These are phyloP conservation scores for Bombus terrestris DNA, from an alignment of 1,140 invertebrate species.

Conservation along the genomic window DNA sequence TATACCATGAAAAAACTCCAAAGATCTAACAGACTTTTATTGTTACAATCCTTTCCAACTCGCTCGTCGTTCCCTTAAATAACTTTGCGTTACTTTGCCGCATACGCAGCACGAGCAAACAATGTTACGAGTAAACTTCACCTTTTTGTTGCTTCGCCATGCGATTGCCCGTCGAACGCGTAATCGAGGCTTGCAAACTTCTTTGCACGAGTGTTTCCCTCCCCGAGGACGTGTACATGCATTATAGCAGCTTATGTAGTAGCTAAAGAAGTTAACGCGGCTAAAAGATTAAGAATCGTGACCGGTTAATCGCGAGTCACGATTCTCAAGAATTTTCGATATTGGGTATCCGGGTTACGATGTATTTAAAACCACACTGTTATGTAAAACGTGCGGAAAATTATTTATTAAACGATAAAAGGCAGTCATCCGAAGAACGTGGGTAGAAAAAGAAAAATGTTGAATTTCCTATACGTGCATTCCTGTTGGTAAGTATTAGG, in stretches of 20 bases:
- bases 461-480: background rate
- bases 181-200: background rate
- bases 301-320: slow-evolving; percentile 45
- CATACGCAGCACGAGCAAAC: background rate
- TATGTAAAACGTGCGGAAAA: background rate
- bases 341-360: slow-evolving; percentile 40
- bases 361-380: slow-evolving; percentile 1
- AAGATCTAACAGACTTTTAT: background rate
- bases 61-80: background rate
- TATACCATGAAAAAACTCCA: too few relatives aligned
- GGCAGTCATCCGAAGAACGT: background rate
- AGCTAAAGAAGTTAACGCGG: slow-evolving; percentile 14
- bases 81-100: background rate
- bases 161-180: background rate
- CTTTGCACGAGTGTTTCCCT: background rate
- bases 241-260: slow-evolving; percentile 1
- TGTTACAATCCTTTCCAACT: background rate
- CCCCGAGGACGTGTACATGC: background rate
- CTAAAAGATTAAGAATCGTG: slow-evolving; percentile 54
- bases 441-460: background rate
- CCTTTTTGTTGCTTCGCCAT: background rate
- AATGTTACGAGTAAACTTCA: background rate
- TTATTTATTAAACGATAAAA: slow-evolving; percentile 26
- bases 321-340: slow-evolving; percentile 28
- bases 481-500: background rate